These are phyloP conservation scores for Temnothorax curvispinosus DNA, from an alignment of 1,140 invertebrate genomes.

Conservation along the genomic window DNA sequence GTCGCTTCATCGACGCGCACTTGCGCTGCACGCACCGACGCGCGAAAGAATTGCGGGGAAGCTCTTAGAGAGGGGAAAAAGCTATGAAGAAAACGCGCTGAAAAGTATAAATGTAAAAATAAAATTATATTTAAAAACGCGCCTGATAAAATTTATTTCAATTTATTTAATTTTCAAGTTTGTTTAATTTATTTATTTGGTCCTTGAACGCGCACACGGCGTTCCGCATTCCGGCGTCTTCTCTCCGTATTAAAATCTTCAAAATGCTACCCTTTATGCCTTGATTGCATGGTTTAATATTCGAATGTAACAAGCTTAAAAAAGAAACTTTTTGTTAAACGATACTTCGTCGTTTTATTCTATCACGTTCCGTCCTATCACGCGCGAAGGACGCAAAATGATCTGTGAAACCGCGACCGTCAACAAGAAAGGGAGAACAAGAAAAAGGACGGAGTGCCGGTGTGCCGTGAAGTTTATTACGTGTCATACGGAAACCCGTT, in stretches of 20 bases:
- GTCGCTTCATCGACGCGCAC: constrained; percentile 57
- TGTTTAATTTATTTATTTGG: neutral
- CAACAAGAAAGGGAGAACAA: neutral
- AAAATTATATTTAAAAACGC: neutral
- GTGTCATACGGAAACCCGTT: constrained; percentile 18
- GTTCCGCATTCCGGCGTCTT: neutral
- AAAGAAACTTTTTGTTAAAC: neutral
- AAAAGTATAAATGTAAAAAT: neutral
- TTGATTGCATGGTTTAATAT: neutral
- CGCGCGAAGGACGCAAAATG: neutral
- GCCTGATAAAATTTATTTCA: neutral
- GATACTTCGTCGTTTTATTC: neutral
- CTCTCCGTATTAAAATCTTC: neutral
- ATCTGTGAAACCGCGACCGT: neutral
- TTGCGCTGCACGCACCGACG: constrained; percentile 34
- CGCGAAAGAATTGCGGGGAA: constrained; percentile 31
- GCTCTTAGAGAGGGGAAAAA: neutral
- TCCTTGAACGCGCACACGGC: neutral
- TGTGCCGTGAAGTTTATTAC: neutral
- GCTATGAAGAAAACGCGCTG: neutral
- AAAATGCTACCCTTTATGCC: neutral
- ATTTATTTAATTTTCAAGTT: neutral
- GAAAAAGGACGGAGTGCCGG: neutral
- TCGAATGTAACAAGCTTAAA: neutral
- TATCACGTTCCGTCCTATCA: neutral